A percentile compares a stretch with the other conserved stretches of the same genome.
These are phyloP conservation scores for Astreopora myriophthalma DNA, from an alignment of 64 coral and sea anemone species.

Conservation along the genomic window DNA sequence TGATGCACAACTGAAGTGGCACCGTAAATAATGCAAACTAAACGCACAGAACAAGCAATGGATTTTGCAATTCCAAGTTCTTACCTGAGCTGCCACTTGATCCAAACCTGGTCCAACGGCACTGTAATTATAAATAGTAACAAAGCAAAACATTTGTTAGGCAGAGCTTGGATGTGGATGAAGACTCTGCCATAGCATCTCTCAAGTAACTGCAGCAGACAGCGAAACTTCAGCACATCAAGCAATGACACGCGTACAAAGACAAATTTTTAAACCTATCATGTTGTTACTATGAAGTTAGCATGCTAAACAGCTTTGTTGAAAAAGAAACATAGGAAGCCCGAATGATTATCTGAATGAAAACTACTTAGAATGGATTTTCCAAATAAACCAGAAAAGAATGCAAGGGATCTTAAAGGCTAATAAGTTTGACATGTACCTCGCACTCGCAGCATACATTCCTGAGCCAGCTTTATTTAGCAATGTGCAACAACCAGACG, in stretches of 20 bases:
- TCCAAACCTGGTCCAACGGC: constrained; percentile 19
- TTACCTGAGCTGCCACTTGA: constrained; percentile 7
- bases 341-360: too few species aligned
- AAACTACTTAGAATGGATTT: background rate
- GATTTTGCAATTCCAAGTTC: background rate
- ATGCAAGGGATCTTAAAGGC: background rate
- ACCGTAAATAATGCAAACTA: background rate
- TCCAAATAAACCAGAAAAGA: background rate
- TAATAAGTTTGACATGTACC: background rate
- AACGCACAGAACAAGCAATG: background rate
- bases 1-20: background rate
- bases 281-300: too few species aligned
- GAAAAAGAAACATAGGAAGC: too few species aligned
- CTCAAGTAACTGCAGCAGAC: background rate
- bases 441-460: background rate
- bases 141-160: background rate
- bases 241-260: too few species aligned
- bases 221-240: background rate
- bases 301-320: too few species aligned
- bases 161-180: background rate
- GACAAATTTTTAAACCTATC: background rate
- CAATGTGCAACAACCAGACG: background rate
- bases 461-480: background rate
- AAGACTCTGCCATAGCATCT: too few species aligned
- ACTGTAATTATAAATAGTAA: background rate